A percentile compares a stretch with the other conserved stretches of the same genome.
phyloP scores from a whole-genome alignment of 2,888 invertebrate species.

The Alsophila aescularia region DNA sequence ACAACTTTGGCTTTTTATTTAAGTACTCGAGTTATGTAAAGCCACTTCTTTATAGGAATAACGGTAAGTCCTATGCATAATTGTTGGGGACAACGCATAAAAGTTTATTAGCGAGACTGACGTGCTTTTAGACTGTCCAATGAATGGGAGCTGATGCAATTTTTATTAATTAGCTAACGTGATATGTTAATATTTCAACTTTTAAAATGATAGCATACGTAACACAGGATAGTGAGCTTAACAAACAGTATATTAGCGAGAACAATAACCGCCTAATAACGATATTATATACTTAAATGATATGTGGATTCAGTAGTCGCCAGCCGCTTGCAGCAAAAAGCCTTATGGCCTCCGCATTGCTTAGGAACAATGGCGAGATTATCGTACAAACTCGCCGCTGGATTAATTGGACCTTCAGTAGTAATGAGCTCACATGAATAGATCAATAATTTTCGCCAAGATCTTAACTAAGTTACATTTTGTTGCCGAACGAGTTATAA shows the following conservation, averaged over 20 bases:
- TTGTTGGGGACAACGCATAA: neutral
- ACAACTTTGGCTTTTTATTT: slow-evolving; percentile 13
- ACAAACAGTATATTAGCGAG: slow-evolving; percentile 20
- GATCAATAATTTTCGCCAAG: slow-evolving; percentile 42
- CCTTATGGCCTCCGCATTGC: slow-evolving; percentile 34
- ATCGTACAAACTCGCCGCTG: slow-evolving; percentile 36
- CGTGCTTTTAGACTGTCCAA: slow-evolving; percentile 7
- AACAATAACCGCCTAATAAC: slow-evolving; percentile 25
- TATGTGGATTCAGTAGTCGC: slow-evolving; percentile 27
- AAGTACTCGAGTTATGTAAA: neutral
- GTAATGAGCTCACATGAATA: slow-evolving; percentile 44
- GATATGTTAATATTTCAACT: neutral
- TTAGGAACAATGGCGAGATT: slow-evolving; percentile 44
- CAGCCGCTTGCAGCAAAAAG: slow-evolving; percentile 24
- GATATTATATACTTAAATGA: slow-evolving; percentile 25
- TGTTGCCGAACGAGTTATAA: slow-evolving; percentile 23
- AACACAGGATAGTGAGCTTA: slow-evolving; percentile 3
- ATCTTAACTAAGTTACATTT: slow-evolving; percentile 43
- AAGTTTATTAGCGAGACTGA: neutral
- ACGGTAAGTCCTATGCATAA: neutral
- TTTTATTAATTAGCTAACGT: slow-evolving; percentile 7
- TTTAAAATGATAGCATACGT: neutral
- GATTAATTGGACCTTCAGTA: slow-evolving; percentile 34
- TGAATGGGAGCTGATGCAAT: slow-evolving; percentile 4
- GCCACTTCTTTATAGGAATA: neutral